phyloP scores from a whole-genome alignment of 64 coral and sea anemone genomes.

The Trachythela sp. region DNA sequence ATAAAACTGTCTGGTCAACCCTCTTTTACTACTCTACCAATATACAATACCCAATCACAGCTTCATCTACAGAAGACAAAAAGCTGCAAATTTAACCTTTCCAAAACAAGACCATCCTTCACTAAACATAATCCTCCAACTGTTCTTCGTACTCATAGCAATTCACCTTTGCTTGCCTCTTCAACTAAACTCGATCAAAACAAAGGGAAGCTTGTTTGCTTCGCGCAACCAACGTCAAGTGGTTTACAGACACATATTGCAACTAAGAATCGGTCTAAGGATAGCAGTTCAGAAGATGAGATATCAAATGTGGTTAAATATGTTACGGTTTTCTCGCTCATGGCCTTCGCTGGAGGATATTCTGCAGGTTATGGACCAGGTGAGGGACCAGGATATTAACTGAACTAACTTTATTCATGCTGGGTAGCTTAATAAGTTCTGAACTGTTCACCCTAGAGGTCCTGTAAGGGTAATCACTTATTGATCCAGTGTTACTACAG shows the following conservation, averaged over 20 bases:
- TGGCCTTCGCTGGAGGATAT: conserved; percentile 67
- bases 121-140: background rate
- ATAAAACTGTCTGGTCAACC: background rate
- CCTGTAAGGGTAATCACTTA: too few species aligned
- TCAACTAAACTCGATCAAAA: background rate
- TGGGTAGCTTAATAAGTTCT: background rate
- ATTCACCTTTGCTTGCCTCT: background rate
- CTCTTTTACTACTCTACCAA: background rate
- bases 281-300: background rate
- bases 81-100: too few species aligned
- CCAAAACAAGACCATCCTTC: background rate
- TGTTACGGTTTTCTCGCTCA: conserved; percentile 58
- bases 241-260: background rate
- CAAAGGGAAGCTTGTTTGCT: background rate
- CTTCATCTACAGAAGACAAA: too few species aligned
- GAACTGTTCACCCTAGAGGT: background rate
- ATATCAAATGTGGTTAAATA: conserved; percentile 56
- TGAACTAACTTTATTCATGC: background rate
- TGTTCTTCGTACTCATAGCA: background rate
- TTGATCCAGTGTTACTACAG: background rate
- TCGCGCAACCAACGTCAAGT: background rate
- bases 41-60: background rate
- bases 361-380: conserved; percentile 96
- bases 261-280: background rate
- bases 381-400: conserved; percentile 22